A percentile compares a stretch with the other conserved stretches of the same genome.
phyloP scores from a whole-genome alignment of 2,113 vertebrate species.

The Procavia capensis region DNA sequence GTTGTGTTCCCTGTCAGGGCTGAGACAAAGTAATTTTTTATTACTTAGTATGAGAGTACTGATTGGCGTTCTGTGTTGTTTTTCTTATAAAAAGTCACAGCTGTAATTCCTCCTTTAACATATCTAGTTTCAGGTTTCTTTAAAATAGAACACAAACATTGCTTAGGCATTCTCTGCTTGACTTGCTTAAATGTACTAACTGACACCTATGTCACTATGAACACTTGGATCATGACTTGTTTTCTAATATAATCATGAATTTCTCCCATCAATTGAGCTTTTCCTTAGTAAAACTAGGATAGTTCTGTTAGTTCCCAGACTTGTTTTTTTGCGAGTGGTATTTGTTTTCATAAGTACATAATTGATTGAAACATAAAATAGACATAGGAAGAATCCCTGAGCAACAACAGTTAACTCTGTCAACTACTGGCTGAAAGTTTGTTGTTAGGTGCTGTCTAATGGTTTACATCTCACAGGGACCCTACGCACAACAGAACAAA shows the following conservation, averaged over 20 bases:
- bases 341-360: too few relatives aligned
- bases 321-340: too few relatives aligned
- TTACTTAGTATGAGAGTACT: background rate
- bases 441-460: too few relatives aligned
- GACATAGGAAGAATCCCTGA: too few relatives aligned
- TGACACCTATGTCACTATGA: background rate
- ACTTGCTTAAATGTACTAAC: background rate
- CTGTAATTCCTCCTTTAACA: slow-evolving; percentile 27
- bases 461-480: too few relatives aligned
- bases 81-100: background rate
- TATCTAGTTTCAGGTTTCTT: slow-evolving; percentile 27
- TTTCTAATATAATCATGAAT: background rate
- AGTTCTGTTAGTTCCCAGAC: too few relatives aligned
- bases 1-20: too few relatives aligned
- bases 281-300: background rate
- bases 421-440: too few relatives aligned
- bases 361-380: too few relatives aligned
- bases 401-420: too few relatives aligned
- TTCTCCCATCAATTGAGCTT: background rate
- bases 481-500: too few relatives aligned
- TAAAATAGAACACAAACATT: slow-evolving; percentile 48
- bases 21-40: too few relatives aligned
- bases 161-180: slow-evolving; percentile 2
- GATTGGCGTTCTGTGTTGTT: background rate
- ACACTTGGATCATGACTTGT: background rate